Base-by-base conservation (phyloP, 2,113 vertebrate genomes). In the Sebastes schlegelii region DNA sequence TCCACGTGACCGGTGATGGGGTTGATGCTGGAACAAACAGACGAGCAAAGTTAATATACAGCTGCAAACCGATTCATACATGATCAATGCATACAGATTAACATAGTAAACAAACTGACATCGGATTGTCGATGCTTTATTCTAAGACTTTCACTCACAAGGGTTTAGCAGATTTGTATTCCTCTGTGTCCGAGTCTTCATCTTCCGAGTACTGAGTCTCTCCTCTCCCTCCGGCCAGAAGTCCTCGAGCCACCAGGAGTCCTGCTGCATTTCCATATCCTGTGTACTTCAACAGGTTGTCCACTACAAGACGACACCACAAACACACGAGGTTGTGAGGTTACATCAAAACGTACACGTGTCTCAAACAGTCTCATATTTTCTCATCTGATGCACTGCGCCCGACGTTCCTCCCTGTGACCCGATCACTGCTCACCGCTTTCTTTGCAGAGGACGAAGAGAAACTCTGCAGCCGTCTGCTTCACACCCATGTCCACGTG, bases 381-480 rank as follows among this genome's bases (percentile, higher is more conserved):
- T 26, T 21, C 17, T 58, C 8, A 14, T 72, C 17, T 63, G 13
- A n/a, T 14, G 6, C 26, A 8, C 42, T 52, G 21, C 17, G 1
- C 10, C 26, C 10, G 14, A 5, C 17, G 64, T n/a, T 45, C 46
- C 23, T 65, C 17, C 52, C 23, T 34, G 2, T 13, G 19, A 58
- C 21, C 42, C 1, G 4, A 51, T 10, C 5, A 7, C 14, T 8
- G 43, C 92, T 93, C 95, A 99, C 98, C 98, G 90, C 97, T 97
- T 86, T 99, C 98, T 94, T 99, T 99, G 92, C 98, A 99, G 80
- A 99, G 97, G 55, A 99, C 98, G 49, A 99, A 99, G 65, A 99
- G 96, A 84, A 99, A 99, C 93, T 99, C 98, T 61, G 97, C 98
- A 72, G 98, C 97, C 40, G 97, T 97, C 87, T 99, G 97, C 95